These are phyloP conservation scores for Nomada fucata DNA, from an alignment of 2,888 invertebrate species.

Conservation along the genomic window DNA sequence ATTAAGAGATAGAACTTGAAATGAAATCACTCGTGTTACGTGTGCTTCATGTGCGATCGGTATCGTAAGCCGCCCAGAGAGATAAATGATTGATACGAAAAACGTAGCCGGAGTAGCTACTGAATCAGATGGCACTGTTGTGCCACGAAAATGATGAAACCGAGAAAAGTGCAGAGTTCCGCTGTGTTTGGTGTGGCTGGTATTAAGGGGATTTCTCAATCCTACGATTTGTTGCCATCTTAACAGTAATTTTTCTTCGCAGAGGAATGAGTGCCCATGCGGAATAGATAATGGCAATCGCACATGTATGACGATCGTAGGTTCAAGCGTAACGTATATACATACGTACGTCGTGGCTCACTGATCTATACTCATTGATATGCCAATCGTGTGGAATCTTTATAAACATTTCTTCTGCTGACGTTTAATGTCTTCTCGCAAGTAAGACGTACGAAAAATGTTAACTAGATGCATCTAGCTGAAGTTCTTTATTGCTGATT, in stretches of 20 bases:
- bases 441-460: too few species aligned
- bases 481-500: too few species aligned
- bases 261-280: too few species aligned
- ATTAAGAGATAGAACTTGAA: too few species aligned
- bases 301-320: not conserved
- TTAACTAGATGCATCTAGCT: too few species aligned
- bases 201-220: conserved; percentile 14
- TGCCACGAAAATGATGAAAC: conserved; percentile 25
- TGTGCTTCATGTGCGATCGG: conserved; percentile 19
- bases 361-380: not conserved
- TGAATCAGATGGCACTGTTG: conserved; percentile 41
- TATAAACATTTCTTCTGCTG: not conserved
- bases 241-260: conserved; percentile 16
- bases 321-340: not conserved
- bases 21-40: not conserved
- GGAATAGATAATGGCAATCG: conserved; percentile 16
- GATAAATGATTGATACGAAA: conserved; percentile 39
- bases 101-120: conserved; percentile 20
- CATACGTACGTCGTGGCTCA: not conserved
- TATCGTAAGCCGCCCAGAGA: conserved; percentile 10
- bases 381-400: not conserved
- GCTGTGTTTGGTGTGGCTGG: conserved; percentile 3
- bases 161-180: conserved; percentile 8
- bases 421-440: not conserved
- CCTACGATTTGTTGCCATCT: conserved; percentile 27